Base-by-base conservation (phyloP, 2,113 vertebrate species). In the Bubo bubo region DNA sequence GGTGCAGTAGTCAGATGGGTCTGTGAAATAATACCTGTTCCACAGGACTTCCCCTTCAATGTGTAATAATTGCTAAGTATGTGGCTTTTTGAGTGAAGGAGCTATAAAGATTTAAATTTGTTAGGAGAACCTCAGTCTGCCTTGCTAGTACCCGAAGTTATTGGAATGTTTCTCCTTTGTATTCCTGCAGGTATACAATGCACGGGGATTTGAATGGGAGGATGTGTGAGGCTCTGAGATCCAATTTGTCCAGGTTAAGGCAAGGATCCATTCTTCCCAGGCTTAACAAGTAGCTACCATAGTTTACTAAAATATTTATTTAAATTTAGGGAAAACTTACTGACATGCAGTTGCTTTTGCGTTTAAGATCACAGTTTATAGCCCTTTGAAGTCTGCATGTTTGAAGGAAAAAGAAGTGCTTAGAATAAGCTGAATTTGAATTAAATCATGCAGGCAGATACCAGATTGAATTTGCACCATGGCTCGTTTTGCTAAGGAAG, bases 311-410 rank as follows among this genome's bases (percentile, higher is more conserved):
- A 89, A 92, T 96, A 75, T 66, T 88, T 86, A 49, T 88, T 96
- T 94, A 59, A 82, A 79, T 94, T 60, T 90, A 53, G 37, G 26
- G 73, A 56, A 92, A 96, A 87, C 45, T 55, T 84, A 66, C 35
- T 85, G 70, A 59, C 41, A 45, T 6, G 4, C 56, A 37, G 8
- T 86, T 92, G 71, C 81, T 84, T 96, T 91, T 72, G 74, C 2
- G 4, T 95, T 93, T 93, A 82, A 53, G 90, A 96, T 91, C 83
- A 62, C 56, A 74, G 86, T 96, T 96, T 94, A 52, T 72, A 60
- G 79, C 67, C 77, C 75, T 96, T 96, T 96, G 94, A 97, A 96
- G 92, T 88, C 90, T 67, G n/a, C 22, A 2, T 88, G 60, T 96
- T 74, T 94, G 93, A 95, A 93, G 63, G 95, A 67, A 71, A 85